Percentiles rank a stretch among this genome's conserved stretches.
Evolutionary conservation across 2,113 vertebrate species (phyloP).

Genomic region (Cyanocitta stelleri): DNA sequence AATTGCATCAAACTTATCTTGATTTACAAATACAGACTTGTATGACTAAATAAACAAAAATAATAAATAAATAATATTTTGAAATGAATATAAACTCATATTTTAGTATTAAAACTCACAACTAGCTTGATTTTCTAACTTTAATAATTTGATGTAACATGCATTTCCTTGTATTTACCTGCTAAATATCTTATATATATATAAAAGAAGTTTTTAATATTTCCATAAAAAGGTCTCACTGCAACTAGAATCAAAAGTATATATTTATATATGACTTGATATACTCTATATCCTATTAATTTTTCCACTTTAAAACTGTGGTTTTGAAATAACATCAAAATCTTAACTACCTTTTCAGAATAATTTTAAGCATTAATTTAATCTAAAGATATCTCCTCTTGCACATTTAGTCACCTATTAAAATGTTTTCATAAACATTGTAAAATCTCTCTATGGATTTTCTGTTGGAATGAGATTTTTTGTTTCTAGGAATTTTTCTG

Average conservation of each 20-base stretch:
- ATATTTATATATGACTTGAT: not conserved
- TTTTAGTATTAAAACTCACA: not conserved
- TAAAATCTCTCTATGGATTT: not conserved
- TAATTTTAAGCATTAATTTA: slow-evolving; percentile 38
- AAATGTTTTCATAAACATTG: not conserved
- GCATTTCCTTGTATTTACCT: not conserved
- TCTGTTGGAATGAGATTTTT: not conserved
- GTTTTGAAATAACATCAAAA: not conserved
- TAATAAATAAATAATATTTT: not conserved
- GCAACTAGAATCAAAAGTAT: not conserved
- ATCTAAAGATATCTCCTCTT: slow-evolving; percentile 4
- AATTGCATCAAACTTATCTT: not conserved
- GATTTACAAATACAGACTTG: not conserved
- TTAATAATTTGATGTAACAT: not conserved
- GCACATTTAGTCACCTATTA: slow-evolving; percentile 21
- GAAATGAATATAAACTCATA: not conserved
- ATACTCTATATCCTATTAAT: not conserved
- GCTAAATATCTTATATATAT: not conserved
- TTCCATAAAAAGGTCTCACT: not conserved
- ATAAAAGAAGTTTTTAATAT: not conserved
- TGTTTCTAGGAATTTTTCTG: not conserved
- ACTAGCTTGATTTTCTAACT: not conserved
- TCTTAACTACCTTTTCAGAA: not conserved
- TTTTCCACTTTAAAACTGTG: not conserved
- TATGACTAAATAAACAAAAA: not conserved